Evolutionary conservation across 2,888 invertebrate genomes (phyloP).

Genomic region (Bombylius major): DNA sequence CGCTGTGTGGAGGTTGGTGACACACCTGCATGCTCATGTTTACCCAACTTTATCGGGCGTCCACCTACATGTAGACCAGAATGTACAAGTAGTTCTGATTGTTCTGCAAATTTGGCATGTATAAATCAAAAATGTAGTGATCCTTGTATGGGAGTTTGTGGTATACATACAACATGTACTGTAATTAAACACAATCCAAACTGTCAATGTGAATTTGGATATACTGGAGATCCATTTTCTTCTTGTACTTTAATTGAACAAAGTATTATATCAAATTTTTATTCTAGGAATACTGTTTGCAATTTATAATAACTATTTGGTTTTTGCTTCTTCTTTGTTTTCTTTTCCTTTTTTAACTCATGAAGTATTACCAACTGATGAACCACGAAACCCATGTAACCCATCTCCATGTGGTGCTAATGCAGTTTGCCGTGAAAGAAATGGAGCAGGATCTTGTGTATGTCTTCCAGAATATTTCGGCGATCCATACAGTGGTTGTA

Average conservation of each 20-base stretch:
- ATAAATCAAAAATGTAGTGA: constrained; percentile 64
- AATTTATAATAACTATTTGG: too few species aligned
- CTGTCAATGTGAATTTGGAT: constrained; percentile 62
- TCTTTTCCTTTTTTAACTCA: background rate
- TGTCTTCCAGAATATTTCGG: constrained; percentile 63
- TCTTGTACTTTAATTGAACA: constrained; percentile 48
- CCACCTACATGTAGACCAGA: constrained; percentile 75
- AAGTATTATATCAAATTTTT: constrained; percentile 25
- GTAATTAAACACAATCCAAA: constrained; percentile 66
- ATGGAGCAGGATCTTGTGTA: constrained; percentile 62
- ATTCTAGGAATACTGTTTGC: background rate
- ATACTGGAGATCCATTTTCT: constrained; percentile 65
- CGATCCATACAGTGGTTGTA: constrained; percentile 64
- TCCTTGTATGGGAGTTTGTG: constrained; percentile 69
- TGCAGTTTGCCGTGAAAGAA: constrained; percentile 60
- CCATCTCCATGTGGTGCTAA: constrained; percentile 71
- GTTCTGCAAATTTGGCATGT: constrained; percentile 62
- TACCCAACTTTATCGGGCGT: constrained; percentile 64
- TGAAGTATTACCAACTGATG: constrained; percentile 37
- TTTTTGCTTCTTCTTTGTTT: background rate
- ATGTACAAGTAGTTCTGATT: constrained; percentile 61
- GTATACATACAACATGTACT: constrained; percentile 58
- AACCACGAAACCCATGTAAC: constrained; percentile 57
- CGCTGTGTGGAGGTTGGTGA: constrained; percentile 66
- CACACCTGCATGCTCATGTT: constrained; percentile 70